Conservation (phyloP, 2,888 invertebrate genomes). For the Pseudococcus jackbeardsleyi region DNA sequence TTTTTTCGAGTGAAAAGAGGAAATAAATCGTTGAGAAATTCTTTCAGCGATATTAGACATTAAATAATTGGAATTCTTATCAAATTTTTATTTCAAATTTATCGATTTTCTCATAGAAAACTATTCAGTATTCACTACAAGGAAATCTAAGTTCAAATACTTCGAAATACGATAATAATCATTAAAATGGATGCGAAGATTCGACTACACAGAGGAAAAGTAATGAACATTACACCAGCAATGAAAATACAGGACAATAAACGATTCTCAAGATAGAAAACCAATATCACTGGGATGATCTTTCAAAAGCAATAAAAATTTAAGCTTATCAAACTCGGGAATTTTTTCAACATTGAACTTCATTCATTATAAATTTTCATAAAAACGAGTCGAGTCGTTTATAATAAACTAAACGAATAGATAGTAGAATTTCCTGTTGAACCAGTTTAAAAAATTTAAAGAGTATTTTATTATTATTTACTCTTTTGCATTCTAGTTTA, state of each 20-base stretch:
- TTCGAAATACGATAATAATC: too few relatives aligned
- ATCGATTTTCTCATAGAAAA: too few relatives aligned
- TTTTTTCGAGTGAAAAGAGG: too few relatives aligned
- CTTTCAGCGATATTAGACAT: not conserved
- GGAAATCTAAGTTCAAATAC: not conserved
- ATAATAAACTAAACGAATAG: not conserved
- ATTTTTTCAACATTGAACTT: not conserved
- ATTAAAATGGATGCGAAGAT: too few relatives aligned
- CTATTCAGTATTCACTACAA: not conserved
- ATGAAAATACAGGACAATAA: too few relatives aligned
- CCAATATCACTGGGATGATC: not conserved
- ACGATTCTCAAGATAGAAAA: not conserved
- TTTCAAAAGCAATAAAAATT: not conserved
- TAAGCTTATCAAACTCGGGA: not conserved
- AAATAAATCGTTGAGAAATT: not conserved
- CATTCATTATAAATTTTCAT: not conserved
- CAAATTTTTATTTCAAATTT: not conserved
- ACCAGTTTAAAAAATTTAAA: not conserved
- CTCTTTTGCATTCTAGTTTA: not conserved
- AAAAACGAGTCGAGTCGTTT: not conserved
- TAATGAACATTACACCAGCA: too few relatives aligned
- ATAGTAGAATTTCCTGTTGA: not conserved
- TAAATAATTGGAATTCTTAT: not conserved
- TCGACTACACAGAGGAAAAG: too few relatives aligned
- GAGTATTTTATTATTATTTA: not conserved